Percentiles rank a stretch among this genome's conserved stretches.
Evolutionary conservation across 2,797 vertebrate species (phyloP).

Genomic region (Pyrocephalus nanus): DNA sequence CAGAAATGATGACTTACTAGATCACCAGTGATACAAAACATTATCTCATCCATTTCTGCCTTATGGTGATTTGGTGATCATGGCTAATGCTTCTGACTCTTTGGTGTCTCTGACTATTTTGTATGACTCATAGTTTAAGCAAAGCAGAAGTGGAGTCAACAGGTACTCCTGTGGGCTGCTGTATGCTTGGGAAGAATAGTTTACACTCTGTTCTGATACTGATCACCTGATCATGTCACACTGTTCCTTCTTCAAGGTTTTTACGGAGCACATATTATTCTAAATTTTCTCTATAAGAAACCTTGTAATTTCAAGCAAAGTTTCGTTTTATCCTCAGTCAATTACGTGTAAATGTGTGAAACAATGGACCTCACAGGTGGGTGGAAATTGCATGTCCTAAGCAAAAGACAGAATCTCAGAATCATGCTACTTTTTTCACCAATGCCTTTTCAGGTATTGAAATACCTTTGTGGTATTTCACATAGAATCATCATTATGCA

Average conservation of each 20-base stretch:
- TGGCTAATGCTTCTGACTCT: neutral
- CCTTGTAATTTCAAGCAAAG: neutral
- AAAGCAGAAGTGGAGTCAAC: neutral
- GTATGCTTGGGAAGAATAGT: neutral
- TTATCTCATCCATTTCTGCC: neutral
- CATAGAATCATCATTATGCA: neutral
- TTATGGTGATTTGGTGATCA: neutral
- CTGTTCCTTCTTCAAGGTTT: neutral
- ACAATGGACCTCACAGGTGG: neutral
- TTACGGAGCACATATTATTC: neutral
- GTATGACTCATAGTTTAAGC: neutral
- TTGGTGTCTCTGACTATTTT: neutral
- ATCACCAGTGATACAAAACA: neutral
- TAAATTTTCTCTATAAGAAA: neutral
- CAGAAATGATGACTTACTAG: neutral
- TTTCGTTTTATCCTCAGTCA: neutral
- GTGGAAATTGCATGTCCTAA: fast-evolving
- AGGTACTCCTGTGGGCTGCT: neutral
- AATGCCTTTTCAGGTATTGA: neutral
- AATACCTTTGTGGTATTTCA: neutral
- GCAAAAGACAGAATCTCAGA: neutral
- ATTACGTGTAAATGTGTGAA: neutral
- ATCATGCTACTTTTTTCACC: neutral
- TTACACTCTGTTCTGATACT: neutral
- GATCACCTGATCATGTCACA: neutral